These are phyloP conservation scores for Neoitamus cyanurus DNA, from an alignment of 2,888 invertebrate species.

Conservation along the genomic window DNA sequence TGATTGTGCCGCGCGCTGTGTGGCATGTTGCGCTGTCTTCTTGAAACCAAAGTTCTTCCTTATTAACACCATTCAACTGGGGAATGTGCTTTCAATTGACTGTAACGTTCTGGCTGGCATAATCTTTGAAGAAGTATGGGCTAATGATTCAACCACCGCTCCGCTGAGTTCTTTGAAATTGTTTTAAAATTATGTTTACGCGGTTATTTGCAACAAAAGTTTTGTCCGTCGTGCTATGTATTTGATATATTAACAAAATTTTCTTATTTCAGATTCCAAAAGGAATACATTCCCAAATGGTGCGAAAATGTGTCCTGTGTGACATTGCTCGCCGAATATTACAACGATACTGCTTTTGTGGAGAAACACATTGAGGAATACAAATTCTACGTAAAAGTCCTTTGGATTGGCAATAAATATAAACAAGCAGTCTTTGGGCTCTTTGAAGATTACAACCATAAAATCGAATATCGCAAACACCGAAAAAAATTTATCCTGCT, in stretches of 20 bases:
- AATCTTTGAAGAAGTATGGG: too few relatives aligned
- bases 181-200: too few relatives aligned
- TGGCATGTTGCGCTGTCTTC: too few relatives aligned
- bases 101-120: too few relatives aligned
- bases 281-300: slow-evolving; percentile 48
- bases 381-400: slow-evolving; percentile 73
- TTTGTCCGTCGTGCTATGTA: too few relatives aligned
- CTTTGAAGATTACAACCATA: slow-evolving; percentile 55
- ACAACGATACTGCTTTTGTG: slow-evolving; percentile 69
- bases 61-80: too few relatives aligned
- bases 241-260: not conserved
- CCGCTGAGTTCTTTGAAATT: too few relatives aligned
- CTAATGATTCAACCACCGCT: too few relatives aligned
- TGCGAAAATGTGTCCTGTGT: slow-evolving; percentile 62
- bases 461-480: slow-evolving; percentile 54
- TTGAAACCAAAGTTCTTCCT: too few relatives aligned
- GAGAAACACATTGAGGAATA: slow-evolving; percentile 72
- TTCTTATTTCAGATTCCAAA: slow-evolving; percentile 25
- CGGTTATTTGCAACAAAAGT: too few relatives aligned
- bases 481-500: slow-evolving; percentile 65
- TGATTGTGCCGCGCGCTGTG: too few relatives aligned
- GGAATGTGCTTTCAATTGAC: too few relatives aligned
- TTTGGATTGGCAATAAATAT: slow-evolving; percentile 76
- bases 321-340: slow-evolving; percentile 68
- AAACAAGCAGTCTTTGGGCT: slow-evolving; percentile 64